phyloP scores from a whole-genome alignment of 1,140 invertebrate genomes.

The Gryon sp. region DNA sequence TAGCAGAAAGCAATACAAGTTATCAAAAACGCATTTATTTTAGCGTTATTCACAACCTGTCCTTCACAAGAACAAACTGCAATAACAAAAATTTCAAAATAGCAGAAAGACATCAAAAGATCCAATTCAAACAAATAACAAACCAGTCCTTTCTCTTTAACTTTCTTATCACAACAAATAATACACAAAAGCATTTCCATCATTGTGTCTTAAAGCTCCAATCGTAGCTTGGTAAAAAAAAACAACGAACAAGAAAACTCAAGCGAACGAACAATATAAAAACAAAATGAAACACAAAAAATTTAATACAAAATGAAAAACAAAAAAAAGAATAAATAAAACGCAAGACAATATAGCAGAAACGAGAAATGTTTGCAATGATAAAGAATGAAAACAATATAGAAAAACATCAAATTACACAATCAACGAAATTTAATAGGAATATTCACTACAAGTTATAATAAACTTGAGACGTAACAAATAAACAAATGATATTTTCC shows the following conservation, averaged over 20 bases:
- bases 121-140: slow-evolving; percentile 52
- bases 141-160: slow-evolving; percentile 32
- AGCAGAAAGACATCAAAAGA: slow-evolving; percentile 47
- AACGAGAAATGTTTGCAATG: no score
- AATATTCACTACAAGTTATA: no score
- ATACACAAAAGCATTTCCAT: slow-evolving; percentile 45
- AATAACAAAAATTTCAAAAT: slow-evolving; percentile 48
- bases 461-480: no score
- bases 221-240: slow-evolving; percentile 25
- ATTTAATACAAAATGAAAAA: no score
- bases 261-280: not conserved
- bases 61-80: slow-evolving; percentile 38
- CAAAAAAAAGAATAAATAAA: not conserved
- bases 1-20: slow-evolving; percentile 23
- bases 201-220: slow-evolving; percentile 50
- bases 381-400: not conserved
- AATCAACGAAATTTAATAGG: no score
- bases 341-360: no score
- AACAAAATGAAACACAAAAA: not conserved
- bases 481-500: no score
- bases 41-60: slow-evolving; percentile 39
- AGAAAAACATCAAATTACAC: slow-evolving; percentile 32
- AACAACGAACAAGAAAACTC: not conserved
- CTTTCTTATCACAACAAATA: slow-evolving; percentile 57
- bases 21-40: slow-evolving; percentile 14